Conservation (phyloP, 2,113 vertebrate species). For the Casuarius casuarius region DNA sequence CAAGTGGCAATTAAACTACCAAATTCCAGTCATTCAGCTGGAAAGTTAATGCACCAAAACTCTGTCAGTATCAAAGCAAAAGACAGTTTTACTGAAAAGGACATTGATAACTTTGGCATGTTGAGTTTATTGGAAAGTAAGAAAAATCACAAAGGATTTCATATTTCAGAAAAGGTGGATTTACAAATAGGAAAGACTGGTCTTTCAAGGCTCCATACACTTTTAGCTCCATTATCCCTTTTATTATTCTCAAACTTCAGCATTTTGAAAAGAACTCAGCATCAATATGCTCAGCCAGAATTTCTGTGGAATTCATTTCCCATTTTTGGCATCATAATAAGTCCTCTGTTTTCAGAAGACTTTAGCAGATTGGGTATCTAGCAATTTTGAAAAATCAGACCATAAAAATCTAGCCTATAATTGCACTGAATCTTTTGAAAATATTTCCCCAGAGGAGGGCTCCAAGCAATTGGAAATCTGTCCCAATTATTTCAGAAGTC, state of each 20-base stretch:
- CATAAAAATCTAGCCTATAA: neutral
- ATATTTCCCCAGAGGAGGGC: neutral
- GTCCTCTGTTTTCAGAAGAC: neutral
- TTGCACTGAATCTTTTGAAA: neutral
- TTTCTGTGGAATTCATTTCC: neutral
- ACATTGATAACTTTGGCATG: constrained; percentile 21
- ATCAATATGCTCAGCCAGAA: neutral
- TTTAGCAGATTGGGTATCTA: neutral
- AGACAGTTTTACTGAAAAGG: constrained; percentile 8
- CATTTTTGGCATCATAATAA: neutral
- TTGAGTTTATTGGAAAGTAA: constrained; percentile 15
- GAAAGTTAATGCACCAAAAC: constrained; percentile 57
- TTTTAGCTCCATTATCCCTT: neutral
- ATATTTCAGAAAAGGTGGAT: neutral
- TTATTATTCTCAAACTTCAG: neutral
- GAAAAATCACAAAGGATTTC: neutral
- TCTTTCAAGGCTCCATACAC: neutral
- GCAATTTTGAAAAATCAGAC: constrained; percentile 22
- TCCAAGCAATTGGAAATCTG: neutral
- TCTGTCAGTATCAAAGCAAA: constrained; percentile 29
- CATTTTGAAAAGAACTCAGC: neutral
- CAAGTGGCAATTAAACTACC: constrained; percentile 70
- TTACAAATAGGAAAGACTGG: neutral
- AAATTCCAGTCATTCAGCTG: constrained; percentile 57
- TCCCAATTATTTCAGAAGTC: neutral